Conservation (phyloP, 30 jellyfish, hydroid and myxozoan genomes). For the Nemopilema nomurai region DNA sequence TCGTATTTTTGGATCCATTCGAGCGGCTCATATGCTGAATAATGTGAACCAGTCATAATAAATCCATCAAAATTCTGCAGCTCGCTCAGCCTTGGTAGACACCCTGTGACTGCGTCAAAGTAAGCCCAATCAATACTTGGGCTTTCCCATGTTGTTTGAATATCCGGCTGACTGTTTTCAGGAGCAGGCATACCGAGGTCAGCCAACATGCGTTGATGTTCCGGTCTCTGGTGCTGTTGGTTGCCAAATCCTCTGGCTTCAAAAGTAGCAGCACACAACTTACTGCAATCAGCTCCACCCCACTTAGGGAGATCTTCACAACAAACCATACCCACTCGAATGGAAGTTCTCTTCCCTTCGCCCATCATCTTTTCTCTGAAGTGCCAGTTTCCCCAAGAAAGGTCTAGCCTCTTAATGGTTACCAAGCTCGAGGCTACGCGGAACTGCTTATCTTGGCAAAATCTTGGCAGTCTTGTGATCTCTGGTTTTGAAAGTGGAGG, state of each 20-base stretch:
- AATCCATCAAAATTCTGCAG: conserved; percentile 69
- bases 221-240: too few species aligned
- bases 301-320: conserved; percentile 80
- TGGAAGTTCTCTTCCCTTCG: background rate
- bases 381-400: too few species aligned
- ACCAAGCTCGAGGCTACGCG: too few species aligned
- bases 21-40: conserved; percentile 75
- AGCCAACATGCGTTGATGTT: background rate
- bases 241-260: conserved; percentile 32
- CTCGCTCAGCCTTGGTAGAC: conserved; percentile 54
- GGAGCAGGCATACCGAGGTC: background rate
- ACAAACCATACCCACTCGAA: conserved; percentile 60
- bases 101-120: conserved; percentile 60
- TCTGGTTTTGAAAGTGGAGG: background rate
- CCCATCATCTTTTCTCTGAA: background rate
- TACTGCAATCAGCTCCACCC: conserved; percentile 77
- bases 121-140: conserved; percentile 31
- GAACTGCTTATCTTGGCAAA: too few species aligned
- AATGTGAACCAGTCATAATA: conserved; percentile 85
- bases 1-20: conserved; percentile 78
- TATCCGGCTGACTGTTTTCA: background rate
- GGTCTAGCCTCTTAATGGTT: too few species aligned
- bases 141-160: background rate
- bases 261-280: conserved; percentile 4
- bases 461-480: background rate